phyloP scores from a whole-genome alignment of 2,888 invertebrate genomes.

The Notodonta dromedarius region DNA sequence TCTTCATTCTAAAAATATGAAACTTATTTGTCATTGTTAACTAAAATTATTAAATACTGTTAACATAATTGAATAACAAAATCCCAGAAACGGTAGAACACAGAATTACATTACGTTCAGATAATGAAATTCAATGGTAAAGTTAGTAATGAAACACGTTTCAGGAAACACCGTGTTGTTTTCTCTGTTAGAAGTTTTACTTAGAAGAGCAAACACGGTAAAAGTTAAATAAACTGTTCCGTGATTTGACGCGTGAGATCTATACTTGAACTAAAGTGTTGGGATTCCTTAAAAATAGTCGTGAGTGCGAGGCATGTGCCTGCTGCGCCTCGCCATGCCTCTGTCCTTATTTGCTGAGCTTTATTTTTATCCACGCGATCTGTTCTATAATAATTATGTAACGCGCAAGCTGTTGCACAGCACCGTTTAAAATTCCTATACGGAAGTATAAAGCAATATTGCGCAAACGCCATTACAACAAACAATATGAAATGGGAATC shows the following conservation, averaged over 20 bases:
- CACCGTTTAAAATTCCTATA: conserved; percentile 19
- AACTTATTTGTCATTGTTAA: background rate
- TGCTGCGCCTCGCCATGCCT: conserved; percentile 47
- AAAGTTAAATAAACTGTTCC: conserved; percentile 21
- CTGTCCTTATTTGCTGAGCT: conserved; percentile 46
- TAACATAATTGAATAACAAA: too few species aligned
- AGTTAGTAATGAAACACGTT: background rate
- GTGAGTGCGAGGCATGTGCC: conserved; percentile 52
- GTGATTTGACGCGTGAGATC: conserved; percentile 22
- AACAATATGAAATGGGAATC: too few species aligned
- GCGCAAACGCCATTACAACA: too few species aligned
- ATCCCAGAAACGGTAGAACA: too few species aligned
- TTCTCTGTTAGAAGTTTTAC: conserved; percentile 7
- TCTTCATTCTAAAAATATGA: background rate
- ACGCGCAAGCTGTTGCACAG: conserved; percentile 20
- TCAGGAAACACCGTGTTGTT: background rate
- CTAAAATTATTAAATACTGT: too few species aligned
- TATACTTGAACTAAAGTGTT: conserved; percentile 28
- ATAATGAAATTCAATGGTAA: background rate
- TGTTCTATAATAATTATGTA: conserved; percentile 33
- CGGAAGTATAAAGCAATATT: conserved; percentile 12
- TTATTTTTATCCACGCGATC: conserved; percentile 31
- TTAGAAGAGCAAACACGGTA: conserved; percentile 25
- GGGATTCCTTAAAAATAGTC: conserved; percentile 61
- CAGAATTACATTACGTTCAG: background rate